Base-by-base conservation (phyloP, 2,113 vertebrate species). In the Zosterops japonicus region DNA sequence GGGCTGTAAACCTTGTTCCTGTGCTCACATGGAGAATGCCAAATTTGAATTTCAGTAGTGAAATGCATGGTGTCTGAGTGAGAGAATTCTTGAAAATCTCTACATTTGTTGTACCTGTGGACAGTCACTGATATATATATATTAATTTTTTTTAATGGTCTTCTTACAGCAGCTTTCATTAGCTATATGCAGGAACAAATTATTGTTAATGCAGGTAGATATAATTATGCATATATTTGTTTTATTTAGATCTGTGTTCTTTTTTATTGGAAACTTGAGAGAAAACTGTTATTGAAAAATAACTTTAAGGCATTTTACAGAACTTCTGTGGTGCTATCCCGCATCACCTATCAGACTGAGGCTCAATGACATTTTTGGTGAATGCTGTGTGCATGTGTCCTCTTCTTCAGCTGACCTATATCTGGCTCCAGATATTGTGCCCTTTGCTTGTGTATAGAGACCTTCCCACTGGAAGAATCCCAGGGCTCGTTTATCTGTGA, bases 311-410 rank as follows among this genome's bases (percentile, higher is more conserved):
- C 14, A 12, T 44, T 44, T 46, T 50, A n/a, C 33, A 55, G 39
- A 75, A 53, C 46, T 93, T 92, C 52, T 42, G 20, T 70, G 31
- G 8, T 71, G 61, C 33, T 1, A 1, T 49, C 76, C 14, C 10
- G 67, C 29, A 11, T 36, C 10, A 52, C 7, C 16, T 24, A 0
- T 35, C 20, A 46, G 56, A 63, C 19, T 71, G 29, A 75, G 47
- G 28, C 31, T 64, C 22, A 53, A 3, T 16, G 44, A 21, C 0
- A 6, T n/a, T 85, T 31, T 25, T 49, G 22, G 13, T 63, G 75
- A 65, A 29, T 49, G 24, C 16, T 64, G 24, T 8, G 4, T 24
- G 6, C 4, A 0, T 1, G 6, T 56, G 16, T 67, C 20, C 17
- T 60, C 24, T 47, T 47, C 23, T 52, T 17, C 70, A 67, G 39